Evolutionary conservation across 2,113 vertebrate genomes (phyloP), one percentile per base, ranked within the genome.

Genomic region (Myrmecophaga tridactyla): DNA sequence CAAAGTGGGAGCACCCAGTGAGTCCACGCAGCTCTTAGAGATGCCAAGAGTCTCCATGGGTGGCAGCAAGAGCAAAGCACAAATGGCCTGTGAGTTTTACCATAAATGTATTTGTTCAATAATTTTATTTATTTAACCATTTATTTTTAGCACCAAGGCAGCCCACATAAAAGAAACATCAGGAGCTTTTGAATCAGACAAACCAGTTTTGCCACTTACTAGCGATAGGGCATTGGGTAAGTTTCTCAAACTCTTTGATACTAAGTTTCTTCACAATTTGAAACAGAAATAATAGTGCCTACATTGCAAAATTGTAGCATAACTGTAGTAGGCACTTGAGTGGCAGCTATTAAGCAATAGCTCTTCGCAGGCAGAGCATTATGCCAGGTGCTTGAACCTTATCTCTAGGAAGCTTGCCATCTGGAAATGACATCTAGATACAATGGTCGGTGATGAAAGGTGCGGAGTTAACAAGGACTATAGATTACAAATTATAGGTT

Each of bases 181-280:
- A 84, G 76, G 60, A 92, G 56, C 51, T 90, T 96, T 65, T 51
- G 4, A 96, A 72, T 96, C 62, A 80, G 95, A 94, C 21, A 91
- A 97, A 97, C 96, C 92, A 76, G 97, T 96, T 97, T 93, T 93
- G 86, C 95, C 46, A 94, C 95, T 96, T 95, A 81, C 81, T 93
- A 92, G 90, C 94, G 92, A 63, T 17, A 94, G 20, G 67, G 51
- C 34, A 21, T 96, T 89, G 67, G 86, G 88, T 65, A 94, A 97
- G 75, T 91, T 93, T 89, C 93, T 96, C 96, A 96, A 96, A 96
- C 94, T 97, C 93, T 94, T 95, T 95, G 95, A 91, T 92, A 94
- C 85, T 69, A 20, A 89, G 43, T 96, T 97, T 97, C 97, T 94
- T 92, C 70, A 96, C 89, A 91, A 93, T 87, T 97, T 97, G 83